phyloP scores from a whole-genome alignment of 2,113 vertebrate genomes.

The Chloropsis hardwickii region DNA sequence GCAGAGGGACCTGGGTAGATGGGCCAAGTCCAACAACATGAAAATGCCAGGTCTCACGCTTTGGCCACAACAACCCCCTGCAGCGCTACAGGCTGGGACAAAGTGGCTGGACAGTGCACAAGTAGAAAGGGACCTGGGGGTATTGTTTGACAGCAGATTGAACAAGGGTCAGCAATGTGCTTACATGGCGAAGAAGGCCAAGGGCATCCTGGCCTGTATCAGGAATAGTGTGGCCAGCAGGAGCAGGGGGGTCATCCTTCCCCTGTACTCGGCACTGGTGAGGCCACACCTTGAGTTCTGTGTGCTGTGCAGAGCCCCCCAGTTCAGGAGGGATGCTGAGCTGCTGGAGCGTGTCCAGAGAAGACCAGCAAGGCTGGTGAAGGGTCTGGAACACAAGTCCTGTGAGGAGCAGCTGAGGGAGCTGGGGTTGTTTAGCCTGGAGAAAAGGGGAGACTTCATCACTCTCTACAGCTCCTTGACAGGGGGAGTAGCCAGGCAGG shows the following conservation, averaged over 20 bases:
- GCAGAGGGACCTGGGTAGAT: neutral
- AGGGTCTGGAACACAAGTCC: neutral
- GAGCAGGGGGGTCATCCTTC: neutral
- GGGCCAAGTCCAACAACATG: rapidly evolving
- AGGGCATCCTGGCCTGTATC: neutral
- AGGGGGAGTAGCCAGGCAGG: too few species aligned
- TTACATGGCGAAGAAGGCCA: rapidly evolving
- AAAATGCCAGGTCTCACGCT: neutral
- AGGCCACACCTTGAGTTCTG: rapidly evolving
- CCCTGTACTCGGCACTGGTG: neutral
- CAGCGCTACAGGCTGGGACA: rapidly evolving
- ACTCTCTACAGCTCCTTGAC: neutral
- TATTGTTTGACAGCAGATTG: rapidly evolving
- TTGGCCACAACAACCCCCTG: neutral
- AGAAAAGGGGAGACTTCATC: neutral
- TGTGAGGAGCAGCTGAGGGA: neutral
- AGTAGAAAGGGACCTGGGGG: neutral
- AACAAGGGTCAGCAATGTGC: neutral
- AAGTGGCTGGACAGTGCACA: neutral
- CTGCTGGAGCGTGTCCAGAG: neutral
- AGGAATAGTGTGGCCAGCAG: neutral
- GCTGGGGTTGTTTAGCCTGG: neutral
- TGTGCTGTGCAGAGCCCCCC: neutral
- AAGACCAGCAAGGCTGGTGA: neutral
- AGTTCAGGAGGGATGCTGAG: neutral